Base-by-base conservation (phyloP, 1,140 invertebrate species). In the Caligus rogercresseyi region DNA sequence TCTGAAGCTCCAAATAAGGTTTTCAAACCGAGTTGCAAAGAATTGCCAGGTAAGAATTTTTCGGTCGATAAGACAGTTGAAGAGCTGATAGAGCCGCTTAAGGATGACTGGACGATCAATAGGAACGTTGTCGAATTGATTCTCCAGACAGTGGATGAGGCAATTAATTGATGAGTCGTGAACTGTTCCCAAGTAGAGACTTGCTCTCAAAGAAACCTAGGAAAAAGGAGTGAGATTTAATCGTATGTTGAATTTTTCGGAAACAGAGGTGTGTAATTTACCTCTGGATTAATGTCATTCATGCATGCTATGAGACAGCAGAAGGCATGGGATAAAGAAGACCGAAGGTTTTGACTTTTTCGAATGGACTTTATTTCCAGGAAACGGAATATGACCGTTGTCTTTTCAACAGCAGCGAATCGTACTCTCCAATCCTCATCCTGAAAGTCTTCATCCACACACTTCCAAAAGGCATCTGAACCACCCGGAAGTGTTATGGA, bases 1-100 rank as follows among this genome's bases (percentile, higher is more conserved):
- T 26, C 75, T 97, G 92, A 1, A 90, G 88, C 74, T 99, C 96
- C 13, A 98, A 74, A 93, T 94, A 1, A 99, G 75, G 0, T 89
- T 85, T 71, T 98, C 95, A 73, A 99, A 98, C 54, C 94, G 80
- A 73, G 92, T 92, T 2, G 97, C 78, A 72, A 99, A 99, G 76
- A 99, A 98, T 64, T 98, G 91, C 94, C 95, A 99, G 1, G 83
- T 83, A 4, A 98, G 77, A 65, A 98, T 88, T 66, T 83, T 82
- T 43, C 91, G 78, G 70, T 96, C 89, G 65, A 85, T 86, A 1
- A 98, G 78, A 3, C 88, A 85, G 71, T 93, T 95, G 69, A 93
- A 87, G 1, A 99, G 77, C 71, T 97, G 88, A 74, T 93, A 91
- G 16, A 99, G 78, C 0, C 88, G 86, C 73, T 96, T 90, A n/a